Percentiles rank a stretch among this genome's conserved stretches.
phyloP scores from a whole-genome alignment of 2,113 vertebrate genomes.

The Rhinichthys klamathensis region DNA sequence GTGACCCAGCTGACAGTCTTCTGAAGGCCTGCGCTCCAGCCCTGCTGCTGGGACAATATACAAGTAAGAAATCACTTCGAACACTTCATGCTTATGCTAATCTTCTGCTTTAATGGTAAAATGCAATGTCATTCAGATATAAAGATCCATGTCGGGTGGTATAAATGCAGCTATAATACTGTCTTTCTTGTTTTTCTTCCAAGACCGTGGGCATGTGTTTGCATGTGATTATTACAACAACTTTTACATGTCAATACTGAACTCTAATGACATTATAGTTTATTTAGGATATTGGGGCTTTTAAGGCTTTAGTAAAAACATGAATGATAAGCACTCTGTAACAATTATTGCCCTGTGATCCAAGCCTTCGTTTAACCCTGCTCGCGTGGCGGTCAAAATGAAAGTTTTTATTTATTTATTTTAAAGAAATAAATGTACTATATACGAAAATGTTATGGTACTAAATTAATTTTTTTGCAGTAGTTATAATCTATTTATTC shows the following conservation, averaged over 20 bases:
- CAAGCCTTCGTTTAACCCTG: not conserved
- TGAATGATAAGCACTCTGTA: not conserved
- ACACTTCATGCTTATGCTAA: not conserved
- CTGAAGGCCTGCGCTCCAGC: conserved; percentile 47
- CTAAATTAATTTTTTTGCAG: too few species aligned
- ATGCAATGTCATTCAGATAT: not conserved
- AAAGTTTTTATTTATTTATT: too few species aligned
- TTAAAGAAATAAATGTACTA: too few species aligned
- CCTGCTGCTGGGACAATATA: conserved; percentile 17
- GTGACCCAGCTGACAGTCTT: conserved; percentile 74
- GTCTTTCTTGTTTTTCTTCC: not conserved
- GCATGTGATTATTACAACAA: not conserved
- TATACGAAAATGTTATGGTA: too few species aligned
- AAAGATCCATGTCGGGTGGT: not conserved
- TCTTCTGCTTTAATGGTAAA: not conserved
- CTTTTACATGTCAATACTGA: not conserved
- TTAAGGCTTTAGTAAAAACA: not conserved
- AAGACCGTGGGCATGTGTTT: not conserved
- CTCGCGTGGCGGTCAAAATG: too few species aligned
- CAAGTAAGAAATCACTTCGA: not conserved
- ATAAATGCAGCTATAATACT: not conserved
- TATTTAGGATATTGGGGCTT: not conserved
- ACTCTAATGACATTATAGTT: not conserved
- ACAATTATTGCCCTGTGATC: not conserved
- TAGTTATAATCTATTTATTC: too few species aligned